These are phyloP conservation scores for Yponomeuta sedellus DNA, from an alignment of 2,888 invertebrate genomes.

Conservation along the genomic window DNA sequence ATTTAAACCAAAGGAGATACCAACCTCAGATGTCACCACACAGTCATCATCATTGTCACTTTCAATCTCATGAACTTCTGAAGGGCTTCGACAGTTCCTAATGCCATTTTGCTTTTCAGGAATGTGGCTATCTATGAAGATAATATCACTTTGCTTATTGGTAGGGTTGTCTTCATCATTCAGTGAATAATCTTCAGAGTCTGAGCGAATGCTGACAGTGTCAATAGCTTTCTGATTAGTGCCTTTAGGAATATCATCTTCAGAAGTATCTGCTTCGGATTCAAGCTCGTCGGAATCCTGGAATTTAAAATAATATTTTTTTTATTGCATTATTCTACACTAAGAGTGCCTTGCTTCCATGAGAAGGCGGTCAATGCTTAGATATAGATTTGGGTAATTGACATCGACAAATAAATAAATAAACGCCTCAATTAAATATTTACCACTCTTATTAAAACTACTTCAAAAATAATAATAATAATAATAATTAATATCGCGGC, in stretches of 20 bases:
- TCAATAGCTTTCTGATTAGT: slow-evolving; percentile 42
- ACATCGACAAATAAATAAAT: too few relatives aligned
- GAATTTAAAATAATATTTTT: neutral
- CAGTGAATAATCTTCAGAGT: slow-evolving; percentile 26
- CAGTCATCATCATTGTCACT: slow-evolving; percentile 72
- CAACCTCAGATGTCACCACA: slow-evolving; percentile 61
- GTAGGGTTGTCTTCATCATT: slow-evolving; percentile 40
- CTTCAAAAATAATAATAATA: too few relatives aligned
- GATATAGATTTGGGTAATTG: too few relatives aligned
- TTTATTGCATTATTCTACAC: too few relatives aligned
- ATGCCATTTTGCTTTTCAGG: slow-evolving; percentile 41
- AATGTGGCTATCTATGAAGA: slow-evolving; percentile 38
- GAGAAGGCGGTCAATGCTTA: too few relatives aligned
- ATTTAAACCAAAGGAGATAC: neutral
- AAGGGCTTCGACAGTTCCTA: slow-evolving; percentile 36
- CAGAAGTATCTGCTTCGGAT: slow-evolving; percentile 38
- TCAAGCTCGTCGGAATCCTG: slow-evolving; percentile 33
- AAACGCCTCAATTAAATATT: too few relatives aligned
- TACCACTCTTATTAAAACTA: too few relatives aligned
- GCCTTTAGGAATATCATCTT: slow-evolving; percentile 37
- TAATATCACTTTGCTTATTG: slow-evolving; percentile 38
- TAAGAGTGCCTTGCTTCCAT: too few relatives aligned
- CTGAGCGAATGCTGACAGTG: slow-evolving; percentile 59
- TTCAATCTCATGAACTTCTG: slow-evolving; percentile 73
- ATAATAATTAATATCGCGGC: too few relatives aligned